Evolutionary conservation across 1,140 invertebrate species (phyloP).

Genomic region (Caenorhabditis elegans): DNA sequence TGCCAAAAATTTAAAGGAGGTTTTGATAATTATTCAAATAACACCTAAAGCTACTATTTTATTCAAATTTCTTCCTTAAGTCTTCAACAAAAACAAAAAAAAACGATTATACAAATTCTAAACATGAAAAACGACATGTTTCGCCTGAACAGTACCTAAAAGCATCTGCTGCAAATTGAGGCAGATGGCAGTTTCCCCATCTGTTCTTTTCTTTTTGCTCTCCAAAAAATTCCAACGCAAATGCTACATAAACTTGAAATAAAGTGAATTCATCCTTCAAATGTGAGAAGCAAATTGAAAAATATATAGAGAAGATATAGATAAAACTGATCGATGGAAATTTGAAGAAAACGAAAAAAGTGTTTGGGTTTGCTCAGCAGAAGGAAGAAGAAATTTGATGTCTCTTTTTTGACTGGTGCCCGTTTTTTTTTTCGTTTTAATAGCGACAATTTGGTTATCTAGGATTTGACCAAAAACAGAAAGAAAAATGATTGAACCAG

Average conservation of each 20-base stretch:
- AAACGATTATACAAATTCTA: too few species aligned
- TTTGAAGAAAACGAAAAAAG: too few species aligned
- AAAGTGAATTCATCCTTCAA: not conserved
- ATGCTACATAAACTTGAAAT: not conserved
- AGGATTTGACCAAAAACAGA: not conserved
- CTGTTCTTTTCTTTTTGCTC: not conserved
- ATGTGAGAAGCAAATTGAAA: too few species aligned
- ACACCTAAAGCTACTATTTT: too few species aligned
- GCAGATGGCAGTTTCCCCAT: not conserved
- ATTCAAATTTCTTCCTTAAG: too few species aligned
- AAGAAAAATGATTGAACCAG: not conserved
- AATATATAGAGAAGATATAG: too few species aligned
- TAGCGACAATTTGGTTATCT: not conserved
- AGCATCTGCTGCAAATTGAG: not conserved
- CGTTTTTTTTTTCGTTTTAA: constrained; percentile 1
- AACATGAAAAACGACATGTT: too few species aligned
- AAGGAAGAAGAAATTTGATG: not conserved
- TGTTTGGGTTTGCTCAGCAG: too few species aligned
- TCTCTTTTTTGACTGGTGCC: not conserved
- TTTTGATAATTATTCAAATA: too few species aligned
- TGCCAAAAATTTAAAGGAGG: too few species aligned
- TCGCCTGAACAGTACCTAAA: too few species aligned
- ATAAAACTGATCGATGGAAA: not conserved
- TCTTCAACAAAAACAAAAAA: too few species aligned
- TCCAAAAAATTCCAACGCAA: not conserved